Evolutionary conservation across 64 coral and sea anemone species (phyloP).

Genomic region (Stichodactyla mertensii): DNA sequence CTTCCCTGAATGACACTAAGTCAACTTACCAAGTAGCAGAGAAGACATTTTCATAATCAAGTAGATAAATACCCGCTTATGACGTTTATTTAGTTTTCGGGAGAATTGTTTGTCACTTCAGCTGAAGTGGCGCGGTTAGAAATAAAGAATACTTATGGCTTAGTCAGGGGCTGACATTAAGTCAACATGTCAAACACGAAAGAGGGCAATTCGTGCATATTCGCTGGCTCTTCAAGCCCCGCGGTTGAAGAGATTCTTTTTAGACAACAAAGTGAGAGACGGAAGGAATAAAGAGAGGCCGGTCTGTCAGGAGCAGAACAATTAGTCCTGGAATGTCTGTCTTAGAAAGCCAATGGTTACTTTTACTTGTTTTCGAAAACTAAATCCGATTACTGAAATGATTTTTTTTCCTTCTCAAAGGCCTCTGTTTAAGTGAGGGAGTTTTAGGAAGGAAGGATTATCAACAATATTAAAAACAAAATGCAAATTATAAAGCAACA

Average conservation of each 20-base stretch:
- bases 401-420: background rate
- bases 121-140: background rate
- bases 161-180: background rate
- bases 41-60: background rate
- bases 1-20: background rate
- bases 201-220: background rate
- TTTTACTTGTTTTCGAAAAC: background rate
- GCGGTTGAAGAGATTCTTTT: background rate
- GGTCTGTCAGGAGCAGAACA: background rate
- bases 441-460: background rate
- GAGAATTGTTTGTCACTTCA: background rate
- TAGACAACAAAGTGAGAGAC: background rate
- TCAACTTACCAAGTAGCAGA: background rate
- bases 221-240: background rate
- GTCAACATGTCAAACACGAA: background rate
- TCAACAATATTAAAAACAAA: background rate
- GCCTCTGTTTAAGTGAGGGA: background rate
- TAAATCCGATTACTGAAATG: background rate
- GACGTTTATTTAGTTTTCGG: background rate
- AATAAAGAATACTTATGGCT: background rate
- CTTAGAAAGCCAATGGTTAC: background rate
- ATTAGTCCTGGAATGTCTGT: background rate
- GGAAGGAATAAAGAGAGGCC: background rate
- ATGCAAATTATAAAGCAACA: background rate
- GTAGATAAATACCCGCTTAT: background rate